Evolutionary conservation across 2,797 vertebrate species (phyloP), one percentile per base, ranked within the genome.

Genomic region (Enteromius trimaculatus): DNA sequence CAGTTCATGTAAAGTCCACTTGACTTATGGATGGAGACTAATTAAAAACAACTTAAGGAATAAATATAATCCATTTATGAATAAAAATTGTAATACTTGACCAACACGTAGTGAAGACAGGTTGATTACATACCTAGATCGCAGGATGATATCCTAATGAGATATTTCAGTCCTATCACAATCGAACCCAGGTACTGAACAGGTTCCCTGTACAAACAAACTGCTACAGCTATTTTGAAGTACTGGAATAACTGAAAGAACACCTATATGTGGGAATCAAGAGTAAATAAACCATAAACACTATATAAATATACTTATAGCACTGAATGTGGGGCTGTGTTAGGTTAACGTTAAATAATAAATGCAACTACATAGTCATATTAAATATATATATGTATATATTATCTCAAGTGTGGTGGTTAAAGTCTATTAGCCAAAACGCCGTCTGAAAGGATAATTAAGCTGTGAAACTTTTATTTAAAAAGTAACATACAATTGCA

Each of bases 61-160:
- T 83, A 66, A 83, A 83, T 82, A 70, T 60, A 70, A 65, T 66
- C 64, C 39, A 70, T 34, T 65, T 10, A 84, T 60, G 23, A 39
- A 37, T 49, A 70, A 39, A 85, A 60, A 37, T 29, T 31, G 34
- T 85, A 90, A 94, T 92, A 93, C 91, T 92, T 93, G 91, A 95
- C 92, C 93, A 95, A 94, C 93, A 95, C 93, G 93, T 92, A 95
- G 93, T 94, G 91, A 95, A 95, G 94, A 95, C 93, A 94, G 92
- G 92, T 94, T 95, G 94, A 94, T 94, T 95, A 95, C 95, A 95
- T 95, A 95, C 95, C 95, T 95, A 95, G 93, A 91, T 94, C 93
- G 94, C 93, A 95, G 94, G 95, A 93, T 92, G 95, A 91, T 93
- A 94, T 95, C 95, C 95, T 95, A 95, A 95, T 95, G 94, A 94